phyloP scores from a whole-genome alignment of 2,797 vertebrate genomes.

The Xenopus petersii region DNA sequence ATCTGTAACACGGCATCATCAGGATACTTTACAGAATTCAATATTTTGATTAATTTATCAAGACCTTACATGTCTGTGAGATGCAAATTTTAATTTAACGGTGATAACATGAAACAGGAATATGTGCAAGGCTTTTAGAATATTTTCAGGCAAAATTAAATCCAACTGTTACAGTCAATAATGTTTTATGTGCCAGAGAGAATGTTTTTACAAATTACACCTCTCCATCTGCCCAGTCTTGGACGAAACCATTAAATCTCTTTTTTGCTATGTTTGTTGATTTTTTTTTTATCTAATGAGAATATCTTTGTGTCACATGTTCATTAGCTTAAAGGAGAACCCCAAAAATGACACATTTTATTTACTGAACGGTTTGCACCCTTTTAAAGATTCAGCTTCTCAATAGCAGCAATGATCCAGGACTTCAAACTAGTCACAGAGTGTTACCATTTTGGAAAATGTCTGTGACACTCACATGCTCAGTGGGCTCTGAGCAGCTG shows the following conservation, averaged over 20 bases:
- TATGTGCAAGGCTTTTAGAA: constrained; percentile 21
- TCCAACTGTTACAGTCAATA: constrained; percentile 41
- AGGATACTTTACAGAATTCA: constrained; percentile 5
- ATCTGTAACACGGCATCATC: constrained; percentile 7
- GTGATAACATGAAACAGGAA: constrained; percentile 21
- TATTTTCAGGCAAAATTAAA: constrained; percentile 27
- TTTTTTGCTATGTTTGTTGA: not conserved
- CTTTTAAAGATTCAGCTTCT: no score
- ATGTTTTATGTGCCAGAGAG: constrained; percentile 38
- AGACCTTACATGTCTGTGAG: constrained; percentile 3
- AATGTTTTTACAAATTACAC: constrained; percentile 40
- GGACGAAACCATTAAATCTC: not conserved
- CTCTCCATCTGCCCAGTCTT: constrained; percentile 46
- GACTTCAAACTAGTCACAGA: no score
- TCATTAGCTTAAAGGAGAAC: not conserved
- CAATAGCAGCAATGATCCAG: no score
- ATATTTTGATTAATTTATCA: constrained; percentile 27
- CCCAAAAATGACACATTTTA: no score
- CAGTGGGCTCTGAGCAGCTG: no score
- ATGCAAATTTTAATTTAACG: constrained; percentile 47
- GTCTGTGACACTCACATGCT: no score
- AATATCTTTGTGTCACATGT: not conserved
- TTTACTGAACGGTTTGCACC: no score
- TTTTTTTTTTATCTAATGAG: not conserved
- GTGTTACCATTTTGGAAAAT: no score